Percentiles rank a stretch among this genome's conserved stretches.
phyloP scores from a whole-genome alignment of 2,113 vertebrate species.

The Cynocephalus volans region DNA sequence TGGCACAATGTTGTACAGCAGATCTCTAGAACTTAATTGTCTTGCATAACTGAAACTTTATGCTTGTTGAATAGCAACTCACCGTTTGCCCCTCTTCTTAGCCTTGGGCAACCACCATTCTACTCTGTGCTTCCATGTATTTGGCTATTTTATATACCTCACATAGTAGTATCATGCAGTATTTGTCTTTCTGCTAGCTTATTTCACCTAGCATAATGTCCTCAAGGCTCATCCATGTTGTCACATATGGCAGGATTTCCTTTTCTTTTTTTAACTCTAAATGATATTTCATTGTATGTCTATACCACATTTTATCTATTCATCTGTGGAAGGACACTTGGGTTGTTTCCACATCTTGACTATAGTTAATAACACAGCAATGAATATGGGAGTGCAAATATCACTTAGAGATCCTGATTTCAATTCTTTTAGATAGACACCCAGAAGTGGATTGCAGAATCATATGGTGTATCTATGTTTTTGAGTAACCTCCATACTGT shows the following conservation, averaged over 20 bases:
- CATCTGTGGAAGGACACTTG: not conserved
- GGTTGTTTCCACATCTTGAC: not conserved
- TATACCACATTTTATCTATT: not conserved
- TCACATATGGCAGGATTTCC: not conserved
- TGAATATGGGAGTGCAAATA: not conserved
- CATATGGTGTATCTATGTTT: not conserved
- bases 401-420: not conserved
- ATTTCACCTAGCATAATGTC: not conserved
- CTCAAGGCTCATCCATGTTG: not conserved
- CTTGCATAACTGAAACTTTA: not conserved
- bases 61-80: not conserved
- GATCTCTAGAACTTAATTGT: not conserved
- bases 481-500: not conserved
- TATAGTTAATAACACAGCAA: not conserved
- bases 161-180: not conserved
- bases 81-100: not conserved
- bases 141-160: not conserved
- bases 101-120: not conserved
- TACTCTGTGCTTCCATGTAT: not conserved
- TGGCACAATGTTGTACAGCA: not conserved
- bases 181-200: not conserved
- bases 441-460: not conserved
- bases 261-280: not conserved
- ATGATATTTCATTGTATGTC: not conserved
- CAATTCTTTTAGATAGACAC: not conserved